These are phyloP conservation scores for Geophilus truncorum DNA, from an alignment of 2,888 invertebrate genomes.

Conservation along the genomic window DNA sequence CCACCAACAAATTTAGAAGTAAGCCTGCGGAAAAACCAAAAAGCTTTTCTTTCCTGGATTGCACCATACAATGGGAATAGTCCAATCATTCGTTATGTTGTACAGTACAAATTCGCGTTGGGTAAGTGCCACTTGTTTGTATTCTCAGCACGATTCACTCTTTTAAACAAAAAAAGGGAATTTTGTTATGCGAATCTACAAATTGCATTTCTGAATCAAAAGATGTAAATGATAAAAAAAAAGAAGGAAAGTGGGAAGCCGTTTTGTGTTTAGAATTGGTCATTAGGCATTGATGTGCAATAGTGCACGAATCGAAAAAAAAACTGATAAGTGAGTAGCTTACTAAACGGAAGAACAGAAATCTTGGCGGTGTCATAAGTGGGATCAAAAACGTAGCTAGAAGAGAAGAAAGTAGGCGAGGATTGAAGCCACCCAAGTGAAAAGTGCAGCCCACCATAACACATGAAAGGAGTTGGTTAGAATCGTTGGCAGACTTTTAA, in stretches of 20 bases:
- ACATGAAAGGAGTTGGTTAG: slow-evolving; percentile 19
- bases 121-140: slow-evolving; percentile 41
- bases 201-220: not conserved
- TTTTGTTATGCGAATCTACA: too few species aligned
- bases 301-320: not conserved
- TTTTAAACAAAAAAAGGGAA: too few species aligned
- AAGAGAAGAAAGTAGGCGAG: slow-evolving; percentile 23
- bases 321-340: not conserved
- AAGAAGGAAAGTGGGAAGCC: not conserved
- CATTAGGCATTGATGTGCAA: slow-evolving; percentile 1
- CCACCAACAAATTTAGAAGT: slow-evolving; percentile 55
- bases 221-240: not conserved
- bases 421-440: slow-evolving; percentile 16
- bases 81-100: slow-evolving; percentile 78
- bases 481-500: slow-evolving; percentile 18
- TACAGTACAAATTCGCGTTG: slow-evolving; percentile 74
- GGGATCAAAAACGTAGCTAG: slow-evolving; percentile 20
- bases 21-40: slow-evolving; percentile 51
- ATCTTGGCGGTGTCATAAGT: slow-evolving; percentile 18
- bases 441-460: slow-evolving; percentile 17
- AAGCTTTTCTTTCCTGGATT: slow-evolving; percentile 85
- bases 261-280: not conserved
- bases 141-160: not conserved
- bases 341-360: slow-evolving; percentile 21
- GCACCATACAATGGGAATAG: slow-evolving; percentile 90